These are phyloP conservation scores for Protaetia brevitarsis DNA, from an alignment of 1,140 invertebrate species.

Conservation along the genomic window DNA sequence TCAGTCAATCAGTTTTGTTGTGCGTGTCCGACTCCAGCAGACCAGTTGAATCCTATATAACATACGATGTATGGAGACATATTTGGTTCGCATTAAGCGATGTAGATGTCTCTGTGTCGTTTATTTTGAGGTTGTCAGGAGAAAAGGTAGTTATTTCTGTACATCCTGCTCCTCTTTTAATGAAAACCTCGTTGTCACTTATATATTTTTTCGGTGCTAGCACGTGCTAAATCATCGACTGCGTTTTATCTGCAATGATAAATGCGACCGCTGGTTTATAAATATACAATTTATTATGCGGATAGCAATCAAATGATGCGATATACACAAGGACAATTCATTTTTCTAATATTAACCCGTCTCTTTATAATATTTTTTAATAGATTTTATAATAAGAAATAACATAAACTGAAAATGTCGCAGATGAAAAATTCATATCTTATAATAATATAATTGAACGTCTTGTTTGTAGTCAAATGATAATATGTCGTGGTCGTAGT, in stretches of 20 bases:
- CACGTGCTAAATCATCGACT: neutral
- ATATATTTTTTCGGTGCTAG: neutral
- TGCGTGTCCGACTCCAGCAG: neutral
- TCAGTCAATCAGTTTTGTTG: conserved; percentile 21
- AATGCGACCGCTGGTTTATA: neutral
- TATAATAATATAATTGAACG: too few species aligned
- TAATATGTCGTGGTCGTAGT: too few species aligned
- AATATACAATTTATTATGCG: neutral
- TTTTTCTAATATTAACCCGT: too few species aligned
- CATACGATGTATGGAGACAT: neutral
- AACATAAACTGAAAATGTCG: too few species aligned
- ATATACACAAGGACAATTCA: too few species aligned
- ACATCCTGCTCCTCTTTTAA: conserved; percentile 15
- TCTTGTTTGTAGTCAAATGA: too few species aligned
- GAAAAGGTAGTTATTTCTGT: neutral
- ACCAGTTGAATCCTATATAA: neutral
- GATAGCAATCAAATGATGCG: neutral
- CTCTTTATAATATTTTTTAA: too few species aligned
- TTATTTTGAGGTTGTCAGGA: neutral
- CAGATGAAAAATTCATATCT: too few species aligned
- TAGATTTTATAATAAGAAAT: too few species aligned
- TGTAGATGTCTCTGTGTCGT: conserved; percentile 1
- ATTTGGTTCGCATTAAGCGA: conserved; percentile 2
- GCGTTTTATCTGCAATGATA: conserved; percentile 4
- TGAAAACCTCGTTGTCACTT: conserved; percentile 9